phyloP scores from a whole-genome alignment of 2,888 invertebrate genomes.

The Anoncus sp. region DNA sequence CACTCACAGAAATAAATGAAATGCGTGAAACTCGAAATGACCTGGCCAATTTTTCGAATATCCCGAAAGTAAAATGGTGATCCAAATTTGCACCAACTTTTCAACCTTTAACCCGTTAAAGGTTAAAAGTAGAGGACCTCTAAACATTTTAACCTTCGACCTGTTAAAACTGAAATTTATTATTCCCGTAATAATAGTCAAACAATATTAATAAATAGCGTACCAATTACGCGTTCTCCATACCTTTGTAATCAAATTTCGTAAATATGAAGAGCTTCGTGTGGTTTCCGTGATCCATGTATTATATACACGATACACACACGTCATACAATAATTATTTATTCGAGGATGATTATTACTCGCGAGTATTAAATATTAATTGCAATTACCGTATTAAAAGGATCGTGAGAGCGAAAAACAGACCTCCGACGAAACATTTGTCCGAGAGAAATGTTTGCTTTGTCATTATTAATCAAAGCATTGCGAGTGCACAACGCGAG shows the following conservation, averaged over 20 bases:
- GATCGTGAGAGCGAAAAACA: background rate
- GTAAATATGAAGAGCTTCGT: background rate
- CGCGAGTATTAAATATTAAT: slow-evolving; percentile 16
- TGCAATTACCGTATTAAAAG: slow-evolving; percentile 26
- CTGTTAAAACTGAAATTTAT: no score
- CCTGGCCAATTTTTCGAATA: no score
- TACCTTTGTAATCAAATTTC: background rate
- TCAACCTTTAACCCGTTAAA: no score
- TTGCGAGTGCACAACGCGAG: background rate
- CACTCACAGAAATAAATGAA: no score
- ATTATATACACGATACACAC: background rate
- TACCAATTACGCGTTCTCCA: background rate
- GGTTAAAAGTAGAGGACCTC: no score
- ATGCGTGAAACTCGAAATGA: no score
- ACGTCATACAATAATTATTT: slow-evolving; percentile 19
- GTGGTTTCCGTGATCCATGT: slow-evolving; percentile 2
- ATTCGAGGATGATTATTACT: background rate
- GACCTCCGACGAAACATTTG: background rate
- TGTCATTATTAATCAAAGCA: slow-evolving; percentile 35
- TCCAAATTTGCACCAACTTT: no score
- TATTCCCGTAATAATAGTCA: slow-evolving; percentile 6
- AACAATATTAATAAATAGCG: background rate
- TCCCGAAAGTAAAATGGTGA: no score
- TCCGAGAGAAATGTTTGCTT: slow-evolving; percentile 1
- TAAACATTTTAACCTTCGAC: no score